These are phyloP conservation scores for Drosophila jambulina DNA, from an alignment of 1,140 invertebrate species.

Conservation along the genomic window DNA sequence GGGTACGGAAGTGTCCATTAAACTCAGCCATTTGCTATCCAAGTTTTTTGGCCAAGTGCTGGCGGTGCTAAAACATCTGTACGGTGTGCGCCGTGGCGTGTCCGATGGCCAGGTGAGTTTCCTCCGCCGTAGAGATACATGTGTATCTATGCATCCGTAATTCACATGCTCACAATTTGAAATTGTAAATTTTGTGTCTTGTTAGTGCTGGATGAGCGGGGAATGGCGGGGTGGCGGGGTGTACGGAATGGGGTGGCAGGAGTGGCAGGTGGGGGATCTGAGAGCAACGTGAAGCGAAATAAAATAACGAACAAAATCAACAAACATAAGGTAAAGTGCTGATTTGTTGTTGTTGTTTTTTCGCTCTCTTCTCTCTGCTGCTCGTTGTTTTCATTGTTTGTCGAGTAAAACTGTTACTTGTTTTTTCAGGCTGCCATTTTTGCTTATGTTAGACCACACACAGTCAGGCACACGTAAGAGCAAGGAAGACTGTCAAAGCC, in stretches of 20 bases:
- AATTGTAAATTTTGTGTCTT: conserved; percentile 76
- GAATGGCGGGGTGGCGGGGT: background rate
- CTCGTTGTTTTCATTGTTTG: conserved; percentile 74
- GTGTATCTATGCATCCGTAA: conserved; percentile 58
- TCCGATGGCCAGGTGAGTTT: conserved; percentile 53
- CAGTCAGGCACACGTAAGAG: conserved; percentile 8
- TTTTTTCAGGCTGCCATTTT: conserved; percentile 73
- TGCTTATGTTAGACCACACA: conserved; percentile 65
- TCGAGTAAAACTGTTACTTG: conserved; percentile 76
- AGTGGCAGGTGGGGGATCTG: background rate
- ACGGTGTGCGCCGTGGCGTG: conserved; percentile 63
- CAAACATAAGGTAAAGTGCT: conserved; percentile 74
- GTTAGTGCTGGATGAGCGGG: conserved; percentile 35
- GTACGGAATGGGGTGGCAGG: background rate
- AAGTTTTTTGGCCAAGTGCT: conserved; percentile 61
- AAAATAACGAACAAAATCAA: conserved; percentile 77
- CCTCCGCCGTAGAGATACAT: conserved; percentile 42
- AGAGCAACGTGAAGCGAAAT: conserved; percentile 50
- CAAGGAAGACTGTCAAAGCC: background rate
- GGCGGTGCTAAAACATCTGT: conserved; percentile 74
- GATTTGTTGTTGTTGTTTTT: conserved; percentile 68
- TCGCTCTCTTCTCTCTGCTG: conserved; percentile 12
- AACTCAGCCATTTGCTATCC: conserved; percentile 37
- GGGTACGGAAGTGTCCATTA: conserved; percentile 47
- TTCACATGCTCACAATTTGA: conserved; percentile 66